Percentiles rank a stretch among this genome's conserved stretches.
Evolutionary conservation across 2,888 invertebrate genomes (phyloP).

Genomic region (Troides aeacus): DNA sequence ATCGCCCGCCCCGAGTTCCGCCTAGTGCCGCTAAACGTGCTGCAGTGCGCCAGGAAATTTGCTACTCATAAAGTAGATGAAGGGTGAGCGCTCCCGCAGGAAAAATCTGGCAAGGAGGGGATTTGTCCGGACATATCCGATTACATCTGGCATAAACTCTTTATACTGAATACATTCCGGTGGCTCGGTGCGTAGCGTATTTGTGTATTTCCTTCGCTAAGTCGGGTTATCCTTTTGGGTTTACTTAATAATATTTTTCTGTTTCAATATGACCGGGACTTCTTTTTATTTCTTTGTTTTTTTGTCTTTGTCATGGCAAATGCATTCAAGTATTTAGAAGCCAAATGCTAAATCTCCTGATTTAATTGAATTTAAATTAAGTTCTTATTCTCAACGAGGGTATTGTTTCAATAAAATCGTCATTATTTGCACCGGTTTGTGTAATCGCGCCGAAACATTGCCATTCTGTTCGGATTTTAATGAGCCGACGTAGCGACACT

Average conservation of each 20-base stretch:
- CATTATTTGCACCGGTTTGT: no score
- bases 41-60: conserved; percentile 34
- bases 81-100: conserved; percentile 33
- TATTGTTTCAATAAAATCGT: no score
- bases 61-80: conserved; percentile 37
- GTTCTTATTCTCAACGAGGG: no score
- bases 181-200: conserved; percentile 19
- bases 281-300: not conserved
- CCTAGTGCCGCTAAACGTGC: no score
- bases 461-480: no score
- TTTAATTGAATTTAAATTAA: no score
- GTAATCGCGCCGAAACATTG: no score
- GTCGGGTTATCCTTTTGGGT: conserved; percentile 5
- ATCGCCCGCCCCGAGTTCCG: no score
- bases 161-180: conserved; percentile 26
- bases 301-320: no score
- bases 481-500: no score
- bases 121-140: conserved; percentile 36
- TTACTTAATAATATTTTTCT: conserved; percentile 1
- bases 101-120: conserved; percentile 35
- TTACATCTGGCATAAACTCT: conserved; percentile 32
- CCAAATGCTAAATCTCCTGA: no score
- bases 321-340: no score
- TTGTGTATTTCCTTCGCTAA: conserved; percentile 7
- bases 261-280: not conserved